Evolutionary conservation across 2,113 vertebrate genomes (phyloP).

Genomic region (Dinomys branickii): DNA sequence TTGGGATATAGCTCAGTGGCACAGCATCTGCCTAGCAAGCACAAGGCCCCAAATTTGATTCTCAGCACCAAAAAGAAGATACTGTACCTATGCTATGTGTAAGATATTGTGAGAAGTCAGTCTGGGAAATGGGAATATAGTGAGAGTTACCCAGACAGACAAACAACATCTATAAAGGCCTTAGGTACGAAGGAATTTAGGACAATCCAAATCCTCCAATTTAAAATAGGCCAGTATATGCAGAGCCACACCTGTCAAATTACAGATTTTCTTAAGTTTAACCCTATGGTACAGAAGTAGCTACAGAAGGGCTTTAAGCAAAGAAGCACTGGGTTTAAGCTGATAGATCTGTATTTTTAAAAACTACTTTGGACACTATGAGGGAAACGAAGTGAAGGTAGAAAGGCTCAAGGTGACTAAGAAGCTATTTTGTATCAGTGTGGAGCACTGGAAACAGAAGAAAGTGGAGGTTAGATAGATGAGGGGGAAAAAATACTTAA

Average conservation of each 20-base stretch:
- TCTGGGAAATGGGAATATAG: neutral
- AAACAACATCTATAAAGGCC: neutral
- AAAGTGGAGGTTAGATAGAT: neutral
- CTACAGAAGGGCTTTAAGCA: neutral
- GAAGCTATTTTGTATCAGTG: neutral
- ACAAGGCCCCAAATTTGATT: neutral
- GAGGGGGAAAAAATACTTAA: slow-evolving; percentile 8
- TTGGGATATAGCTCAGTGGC: neutral
- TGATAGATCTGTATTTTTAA: neutral
- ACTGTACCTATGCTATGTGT: neutral
- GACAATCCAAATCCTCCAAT: neutral
- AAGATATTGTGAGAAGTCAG: neutral
- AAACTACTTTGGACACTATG: neutral
- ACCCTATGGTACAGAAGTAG: neutral
- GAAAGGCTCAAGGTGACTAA: neutral
- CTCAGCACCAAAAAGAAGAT: neutral
- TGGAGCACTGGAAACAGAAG: neutral
- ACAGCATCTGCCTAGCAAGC: neutral
- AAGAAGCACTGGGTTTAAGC: neutral
- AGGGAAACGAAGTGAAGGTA: neutral
- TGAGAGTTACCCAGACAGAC: neutral
- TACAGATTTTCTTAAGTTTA: neutral
- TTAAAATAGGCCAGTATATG: neutral
- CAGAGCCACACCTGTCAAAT: neutral
- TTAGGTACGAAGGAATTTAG: neutral